Conservation (phyloP, 1,140 invertebrate genomes). For the Macrobrachium rosenbergii region DNA sequence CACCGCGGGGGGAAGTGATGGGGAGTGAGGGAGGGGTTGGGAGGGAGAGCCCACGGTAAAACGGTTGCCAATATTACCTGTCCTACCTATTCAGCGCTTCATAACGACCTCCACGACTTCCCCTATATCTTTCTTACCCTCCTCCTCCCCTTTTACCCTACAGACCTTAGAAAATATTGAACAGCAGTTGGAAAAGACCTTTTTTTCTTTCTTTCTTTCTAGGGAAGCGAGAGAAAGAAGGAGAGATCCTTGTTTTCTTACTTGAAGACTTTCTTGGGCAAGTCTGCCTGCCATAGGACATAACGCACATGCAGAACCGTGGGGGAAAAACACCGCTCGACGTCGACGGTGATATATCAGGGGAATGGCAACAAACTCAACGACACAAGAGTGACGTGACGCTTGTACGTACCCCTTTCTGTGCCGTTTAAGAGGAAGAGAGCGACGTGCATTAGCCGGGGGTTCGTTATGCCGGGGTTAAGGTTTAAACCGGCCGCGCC, state of each 20-base stretch:
- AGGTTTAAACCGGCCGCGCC: slow-evolving; percentile 1
- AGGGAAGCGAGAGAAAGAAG: background rate
- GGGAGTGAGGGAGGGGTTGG: background rate
- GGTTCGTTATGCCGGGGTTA: background rate
- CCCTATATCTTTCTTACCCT: background rate
- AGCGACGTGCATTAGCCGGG: too few relatives aligned
- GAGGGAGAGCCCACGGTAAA: slow-evolving; percentile 30
- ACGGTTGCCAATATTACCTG: slow-evolving; percentile 55
- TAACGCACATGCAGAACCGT: background rate
- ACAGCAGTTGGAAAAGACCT: slow-evolving; percentile 1
- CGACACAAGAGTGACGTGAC: too few relatives aligned
- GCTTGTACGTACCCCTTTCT: too few relatives aligned
- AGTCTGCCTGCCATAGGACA: background rate
- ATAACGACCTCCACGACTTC: slow-evolving; percentile 17
- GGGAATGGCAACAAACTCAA: too few relatives aligned
- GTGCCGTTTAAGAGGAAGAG: background rate
- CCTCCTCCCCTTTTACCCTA: slow-evolving; percentile 2
- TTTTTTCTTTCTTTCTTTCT: background rate
- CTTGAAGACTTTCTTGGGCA: background rate
- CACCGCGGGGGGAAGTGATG: background rate
- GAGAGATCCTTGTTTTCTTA: background rate
- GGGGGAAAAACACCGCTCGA: background rate
- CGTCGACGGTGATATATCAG: too few relatives aligned
- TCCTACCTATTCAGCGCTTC: slow-evolving; percentile 36
- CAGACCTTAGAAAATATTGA: background rate